phyloP scores from a whole-genome alignment of 2,113 vertebrate genomes.

The Centropristis striata region DNA sequence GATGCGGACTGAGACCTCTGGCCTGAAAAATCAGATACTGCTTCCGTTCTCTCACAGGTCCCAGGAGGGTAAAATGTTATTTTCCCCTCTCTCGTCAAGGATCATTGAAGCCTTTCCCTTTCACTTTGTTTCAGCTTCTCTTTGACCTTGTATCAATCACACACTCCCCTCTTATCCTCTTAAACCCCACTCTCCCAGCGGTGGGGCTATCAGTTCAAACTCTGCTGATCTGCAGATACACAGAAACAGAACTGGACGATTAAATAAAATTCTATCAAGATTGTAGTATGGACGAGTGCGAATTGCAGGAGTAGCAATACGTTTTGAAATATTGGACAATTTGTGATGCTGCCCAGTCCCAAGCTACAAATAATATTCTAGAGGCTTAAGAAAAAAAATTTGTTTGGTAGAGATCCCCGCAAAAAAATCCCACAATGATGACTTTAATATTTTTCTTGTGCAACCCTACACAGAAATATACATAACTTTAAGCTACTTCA shows the following conservation, averaged over 20 bases:
- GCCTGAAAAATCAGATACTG: constrained; percentile 52
- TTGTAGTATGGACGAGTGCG: too few relatives aligned
- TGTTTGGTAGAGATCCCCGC: neutral
- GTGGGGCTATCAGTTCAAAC: neutral
- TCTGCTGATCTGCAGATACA: neutral
- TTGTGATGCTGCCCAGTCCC: too few relatives aligned
- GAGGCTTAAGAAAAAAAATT: too few relatives aligned
- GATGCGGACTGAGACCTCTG: constrained; percentile 14
- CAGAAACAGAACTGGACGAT: neutral
- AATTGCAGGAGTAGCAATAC: too few relatives aligned
- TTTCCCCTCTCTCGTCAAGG: constrained; percentile 9
- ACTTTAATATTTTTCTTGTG: too few relatives aligned
- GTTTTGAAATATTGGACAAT: too few relatives aligned
- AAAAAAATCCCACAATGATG: too few relatives aligned
- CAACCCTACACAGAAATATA: neutral
- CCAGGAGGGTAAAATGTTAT: constrained; percentile 41
- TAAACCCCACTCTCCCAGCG: neutral
- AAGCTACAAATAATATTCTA: too few relatives aligned
- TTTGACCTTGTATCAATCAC: constrained; percentile 55
- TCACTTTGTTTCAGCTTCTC: constrained; percentile 36
- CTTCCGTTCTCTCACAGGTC: constrained; percentile 32
- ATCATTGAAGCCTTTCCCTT: constrained; percentile 8
- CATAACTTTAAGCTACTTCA: too few relatives aligned
- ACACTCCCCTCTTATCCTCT: constrained; percentile 1
- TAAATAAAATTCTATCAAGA: too few relatives aligned